These are phyloP conservation scores for Barypeithes pellucidus DNA, from an alignment of 2,888 invertebrate genomes.

Conservation along the genomic window DNA sequence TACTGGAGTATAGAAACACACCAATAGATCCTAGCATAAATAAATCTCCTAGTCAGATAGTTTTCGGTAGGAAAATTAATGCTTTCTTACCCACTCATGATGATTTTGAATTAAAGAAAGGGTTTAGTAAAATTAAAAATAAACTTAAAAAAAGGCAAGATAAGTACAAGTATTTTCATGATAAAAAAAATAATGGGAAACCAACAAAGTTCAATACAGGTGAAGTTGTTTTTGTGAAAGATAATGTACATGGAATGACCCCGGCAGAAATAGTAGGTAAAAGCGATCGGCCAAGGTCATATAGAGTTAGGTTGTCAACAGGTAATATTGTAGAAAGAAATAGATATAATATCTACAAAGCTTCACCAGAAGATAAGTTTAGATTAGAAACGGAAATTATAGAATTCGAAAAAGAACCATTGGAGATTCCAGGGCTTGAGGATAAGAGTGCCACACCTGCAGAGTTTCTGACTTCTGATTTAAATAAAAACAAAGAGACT, in stretches of 20 bases:
- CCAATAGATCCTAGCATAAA: conserved; percentile 3
- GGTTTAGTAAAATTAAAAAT: background rate
- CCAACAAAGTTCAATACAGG: background rate
- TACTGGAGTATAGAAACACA: conserved; percentile 11
- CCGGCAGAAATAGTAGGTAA: background rate
- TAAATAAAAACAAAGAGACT: too few relatives aligned
- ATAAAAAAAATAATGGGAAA: background rate
- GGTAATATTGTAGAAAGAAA: conserved; percentile 23
- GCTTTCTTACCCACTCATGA: conserved; percentile 1
- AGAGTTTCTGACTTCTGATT: too few relatives aligned
- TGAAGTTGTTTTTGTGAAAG: background rate
- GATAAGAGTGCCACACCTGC: too few relatives aligned
- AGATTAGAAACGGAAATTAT: too few relatives aligned
- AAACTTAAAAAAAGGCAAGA: conserved; percentile 11
- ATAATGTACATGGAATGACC: background rate
- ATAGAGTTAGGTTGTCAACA: background rate
- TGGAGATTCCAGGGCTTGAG: too few relatives aligned
- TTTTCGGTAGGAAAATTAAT: background rate
- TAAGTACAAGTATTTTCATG: conserved; percentile 8
- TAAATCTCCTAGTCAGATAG: conserved; percentile 19
- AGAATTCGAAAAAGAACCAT: too few relatives aligned
- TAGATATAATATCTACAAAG: conserved; percentile 22
- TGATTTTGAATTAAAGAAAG: conserved; percentile 6
- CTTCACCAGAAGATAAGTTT: conserved; percentile 15
- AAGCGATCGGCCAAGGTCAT: conserved; percentile 6